A percentile compares a stretch with the other conserved stretches of the same genome.
These are phyloP conservation scores for Xiphorhynchus elegans DNA, from an alignment of 2,113 vertebrate species.

Conservation along the genomic window DNA sequence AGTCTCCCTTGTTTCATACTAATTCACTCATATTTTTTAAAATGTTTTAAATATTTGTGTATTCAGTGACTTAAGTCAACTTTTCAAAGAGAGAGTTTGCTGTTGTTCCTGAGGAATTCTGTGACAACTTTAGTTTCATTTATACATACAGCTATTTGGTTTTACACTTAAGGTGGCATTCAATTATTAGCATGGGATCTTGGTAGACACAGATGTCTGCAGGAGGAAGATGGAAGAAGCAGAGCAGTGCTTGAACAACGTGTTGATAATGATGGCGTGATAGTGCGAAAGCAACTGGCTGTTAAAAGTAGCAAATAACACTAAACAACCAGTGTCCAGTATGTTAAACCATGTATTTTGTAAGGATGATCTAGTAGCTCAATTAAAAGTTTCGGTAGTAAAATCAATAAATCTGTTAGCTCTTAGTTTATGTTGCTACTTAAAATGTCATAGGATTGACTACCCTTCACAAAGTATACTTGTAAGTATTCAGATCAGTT, in stretches of 20 bases:
- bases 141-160: background rate
- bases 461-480: background rate
- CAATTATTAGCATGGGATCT: background rate
- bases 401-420: constrained; percentile 7
- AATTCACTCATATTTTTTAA: background rate
- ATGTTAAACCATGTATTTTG: background rate
- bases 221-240: background rate
- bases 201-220: background rate
- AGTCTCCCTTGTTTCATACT: background rate
- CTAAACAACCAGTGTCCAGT: background rate
- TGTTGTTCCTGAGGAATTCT: background rate
- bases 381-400: background rate
- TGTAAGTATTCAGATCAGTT: background rate
- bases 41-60: background rate
- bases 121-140: background rate
- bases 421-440: background rate
- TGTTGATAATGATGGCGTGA: background rate
- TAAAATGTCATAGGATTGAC: background rate
- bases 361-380: background rate
- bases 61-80: background rate
- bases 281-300: background rate
- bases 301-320: constrained; percentile 4
- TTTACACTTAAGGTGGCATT: background rate
- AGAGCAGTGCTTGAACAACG: background rate
- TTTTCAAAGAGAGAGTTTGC: background rate